phyloP scores from a whole-genome alignment of 1,140 invertebrate species.

The Acromyrmex heyeri region DNA sequence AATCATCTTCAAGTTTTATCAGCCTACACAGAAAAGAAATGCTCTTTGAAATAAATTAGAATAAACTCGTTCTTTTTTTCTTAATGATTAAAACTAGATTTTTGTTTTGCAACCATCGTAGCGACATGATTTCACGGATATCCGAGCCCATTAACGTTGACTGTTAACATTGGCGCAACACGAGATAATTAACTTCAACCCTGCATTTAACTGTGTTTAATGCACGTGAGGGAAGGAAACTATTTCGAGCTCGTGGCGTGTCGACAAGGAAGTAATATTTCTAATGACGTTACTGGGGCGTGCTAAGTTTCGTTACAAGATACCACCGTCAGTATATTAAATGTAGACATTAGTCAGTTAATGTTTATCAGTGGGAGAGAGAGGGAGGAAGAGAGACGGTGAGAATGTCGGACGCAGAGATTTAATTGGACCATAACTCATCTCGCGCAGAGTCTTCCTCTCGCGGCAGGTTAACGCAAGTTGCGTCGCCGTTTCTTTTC shows the following conservation, averaged over 20 bases:
- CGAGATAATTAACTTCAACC: constrained; percentile 60
- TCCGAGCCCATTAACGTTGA: constrained; percentile 44
- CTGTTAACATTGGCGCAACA: constrained; percentile 12
- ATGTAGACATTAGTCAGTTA: constrained; percentile 60
- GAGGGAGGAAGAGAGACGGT: no score
- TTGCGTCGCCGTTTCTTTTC: constrained; percentile 22
- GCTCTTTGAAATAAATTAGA: neutral
- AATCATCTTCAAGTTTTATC: neutral
- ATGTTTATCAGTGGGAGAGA: constrained; percentile 29
- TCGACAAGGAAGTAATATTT: constrained; percentile 60
- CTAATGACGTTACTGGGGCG: constrained; percentile 38
- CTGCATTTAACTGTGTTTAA: constrained; percentile 41
- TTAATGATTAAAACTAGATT: neutral
- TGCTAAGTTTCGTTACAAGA: constrained; percentile 55
- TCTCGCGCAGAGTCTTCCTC: constrained; percentile 27
- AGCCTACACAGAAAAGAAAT: neutral
- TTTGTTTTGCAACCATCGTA: neutral
- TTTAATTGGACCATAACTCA: constrained; percentile 58
- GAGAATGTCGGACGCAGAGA: constrained; percentile 22
- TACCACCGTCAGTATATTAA: constrained; percentile 49
- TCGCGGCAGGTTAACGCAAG: neutral
- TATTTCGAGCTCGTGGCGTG: constrained; percentile 3
- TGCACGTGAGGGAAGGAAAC: constrained; percentile 38
- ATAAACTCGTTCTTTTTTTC: neutral
- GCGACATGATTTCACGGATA: constrained; percentile 7